Percentiles rank a stretch among this genome's conserved stretches.
These are phyloP conservation scores for Ephestia elutella DNA, from an alignment of 1,140 invertebrate species.

Conservation along the genomic window DNA sequence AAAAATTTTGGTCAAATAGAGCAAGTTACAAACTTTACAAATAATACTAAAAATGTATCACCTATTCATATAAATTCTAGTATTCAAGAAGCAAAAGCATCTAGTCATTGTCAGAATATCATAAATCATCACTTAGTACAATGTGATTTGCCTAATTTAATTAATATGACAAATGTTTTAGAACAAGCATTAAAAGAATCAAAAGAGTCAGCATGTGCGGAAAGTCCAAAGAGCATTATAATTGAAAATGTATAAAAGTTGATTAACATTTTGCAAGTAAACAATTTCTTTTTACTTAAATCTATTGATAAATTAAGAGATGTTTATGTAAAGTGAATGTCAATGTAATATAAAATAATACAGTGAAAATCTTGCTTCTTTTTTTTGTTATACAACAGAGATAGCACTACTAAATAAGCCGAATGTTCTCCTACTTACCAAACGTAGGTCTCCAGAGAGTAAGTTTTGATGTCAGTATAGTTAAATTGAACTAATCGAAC, in stretches of 20 bases:
- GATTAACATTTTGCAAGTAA: too few relatives aligned
- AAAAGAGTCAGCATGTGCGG: conserved; percentile 66
- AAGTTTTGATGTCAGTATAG: too few relatives aligned
- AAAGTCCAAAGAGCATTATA: conserved; percentile 67
- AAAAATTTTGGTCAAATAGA: conserved; percentile 40
- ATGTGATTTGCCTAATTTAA: conserved; percentile 64
- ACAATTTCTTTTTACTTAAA: too few relatives aligned
- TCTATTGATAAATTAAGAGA: too few relatives aligned
- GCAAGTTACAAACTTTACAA: conserved; percentile 15
- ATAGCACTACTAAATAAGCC: too few relatives aligned
- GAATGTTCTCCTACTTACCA: too few relatives aligned
- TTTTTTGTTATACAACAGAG: too few relatives aligned
- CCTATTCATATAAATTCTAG: conserved; percentile 34
- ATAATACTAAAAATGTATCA: conserved; percentile 21
- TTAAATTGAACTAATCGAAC: too few relatives aligned
- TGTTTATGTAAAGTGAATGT: too few relatives aligned
- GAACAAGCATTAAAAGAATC: conserved; percentile 68
- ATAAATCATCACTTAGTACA: conserved; percentile 56
- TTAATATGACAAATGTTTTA: conserved; percentile 60
- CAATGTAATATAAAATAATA: too few relatives aligned
- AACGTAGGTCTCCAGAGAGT: too few relatives aligned
- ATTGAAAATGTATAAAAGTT: not conserved
- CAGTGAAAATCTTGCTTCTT: too few relatives aligned
- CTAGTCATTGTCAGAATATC: conserved; percentile 57
- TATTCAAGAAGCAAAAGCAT: conserved; percentile 52